A percentile compares a stretch with the other conserved stretches of the same genome.
Evolutionary conservation across 2,888 invertebrate genomes (phyloP).

Genomic region (Rhyacophila evoluta): DNA sequence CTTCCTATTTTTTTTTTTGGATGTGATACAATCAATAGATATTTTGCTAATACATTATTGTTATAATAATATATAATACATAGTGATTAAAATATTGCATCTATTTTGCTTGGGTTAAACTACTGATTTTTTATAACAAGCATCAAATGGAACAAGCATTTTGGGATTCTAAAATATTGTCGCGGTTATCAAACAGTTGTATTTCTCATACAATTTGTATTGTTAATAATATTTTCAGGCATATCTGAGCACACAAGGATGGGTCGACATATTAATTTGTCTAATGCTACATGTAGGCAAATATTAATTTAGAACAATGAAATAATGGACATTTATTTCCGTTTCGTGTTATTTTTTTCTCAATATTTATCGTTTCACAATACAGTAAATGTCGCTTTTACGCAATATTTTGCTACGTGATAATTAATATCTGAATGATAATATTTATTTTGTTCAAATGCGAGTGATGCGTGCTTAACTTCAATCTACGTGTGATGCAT

Average conservation of each 20-base stretch:
- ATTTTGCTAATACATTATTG: not conserved
- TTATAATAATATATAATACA: not conserved
- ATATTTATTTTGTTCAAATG: no score
- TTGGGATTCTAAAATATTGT: not conserved
- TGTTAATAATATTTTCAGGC: not conserved
- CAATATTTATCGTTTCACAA: no score
- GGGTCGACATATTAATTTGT: not conserved
- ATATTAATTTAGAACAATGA: no score
- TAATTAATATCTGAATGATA: no score
- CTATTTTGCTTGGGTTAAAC: not conserved
- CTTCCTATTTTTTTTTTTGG: no score
- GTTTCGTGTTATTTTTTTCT: no score
- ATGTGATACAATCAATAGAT: not conserved
- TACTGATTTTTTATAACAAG: not conserved
- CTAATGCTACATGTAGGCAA: no score
- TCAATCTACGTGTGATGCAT: no score
- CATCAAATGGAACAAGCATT: not conserved
- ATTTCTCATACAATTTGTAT: constrained; percentile 4
- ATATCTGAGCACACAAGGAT: not conserved
- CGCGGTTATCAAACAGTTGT: not conserved
- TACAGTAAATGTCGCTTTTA: no score
- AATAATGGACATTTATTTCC: no score
- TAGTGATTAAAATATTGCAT: constrained; percentile 2
- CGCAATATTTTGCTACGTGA: no score
- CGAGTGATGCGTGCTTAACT: no score